Evolutionary conservation across 2,113 vertebrate genomes (phyloP), one percentile per base, ranked within the genome.

Genomic region (Psammodynastes pulverulentus): DNA sequence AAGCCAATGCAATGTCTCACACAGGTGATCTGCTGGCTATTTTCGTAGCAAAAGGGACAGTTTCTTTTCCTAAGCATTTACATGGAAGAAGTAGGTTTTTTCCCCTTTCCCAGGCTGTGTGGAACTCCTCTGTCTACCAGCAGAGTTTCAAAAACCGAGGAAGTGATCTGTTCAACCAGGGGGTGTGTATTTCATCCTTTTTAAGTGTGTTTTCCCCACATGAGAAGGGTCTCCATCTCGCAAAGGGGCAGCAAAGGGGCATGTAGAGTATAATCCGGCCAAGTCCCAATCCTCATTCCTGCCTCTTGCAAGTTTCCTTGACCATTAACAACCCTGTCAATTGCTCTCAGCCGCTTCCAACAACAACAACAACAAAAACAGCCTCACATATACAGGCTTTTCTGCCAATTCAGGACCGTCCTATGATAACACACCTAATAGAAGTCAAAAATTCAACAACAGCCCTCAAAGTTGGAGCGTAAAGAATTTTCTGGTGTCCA

Each of bases 11-110:
- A 95, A 93, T 91, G 93, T 94, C 67, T 72, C n/a, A 39, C 13
- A 17, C 15, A 19, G 67, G 96, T 97, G 94, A 95, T 56, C 48
- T 91, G 93, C 94, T 96, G 94, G 94, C 95, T 95, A 93, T 94
- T 96, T 95, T 96, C 97, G 96, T 96, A 96, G 94, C 72, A 39
- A 93, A n/a, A 87, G 92, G 94, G 53, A 90, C 93, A 24, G 92
- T 89, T 88, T 92, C 93, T 79, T 91, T 94, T 91, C 92, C 52
- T 86, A 92, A 94, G 95, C 95, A 94, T n/a, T 84, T 84, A 62
- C 94, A 89, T 26, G 0, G 1, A 53, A 23, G 24, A 54, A 54
- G 8, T 34, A 6, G 49, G 23, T 12, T 13, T 53, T 34, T 49
- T 54, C 54, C 9, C 9, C 9, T 34, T 34, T 9, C n/a, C 15